Base-by-base conservation (phyloP, 2,797 vertebrate genomes). In the Catharus ustulatus region DNA sequence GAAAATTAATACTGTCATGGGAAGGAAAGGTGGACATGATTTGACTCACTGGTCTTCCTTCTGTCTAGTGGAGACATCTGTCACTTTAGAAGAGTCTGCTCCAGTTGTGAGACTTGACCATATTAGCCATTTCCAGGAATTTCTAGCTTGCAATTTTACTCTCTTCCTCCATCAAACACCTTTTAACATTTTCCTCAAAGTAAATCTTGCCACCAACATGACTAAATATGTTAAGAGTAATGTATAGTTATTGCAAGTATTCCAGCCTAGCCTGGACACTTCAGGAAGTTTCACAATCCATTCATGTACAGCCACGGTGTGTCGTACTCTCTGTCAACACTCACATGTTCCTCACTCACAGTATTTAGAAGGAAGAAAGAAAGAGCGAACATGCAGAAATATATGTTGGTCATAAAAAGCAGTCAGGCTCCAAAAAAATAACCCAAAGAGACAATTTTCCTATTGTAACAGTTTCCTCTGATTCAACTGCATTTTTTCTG, bases 31-130 rank as follows among this genome's bases (percentile, higher is more conserved):
- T 67, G 38, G 46, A 58, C 42, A 10, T 36, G 42, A 52, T 43
- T 52, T 86, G 54, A 49, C 21, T 68, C 42, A n/a, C 10, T 54
- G 61, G n/a, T 83, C 45, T 86, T 79, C 13, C 42, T 74, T 81
- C 66, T 54, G 9, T 49, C 62, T 42, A 42, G 30, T 0, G 1
- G 42, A 68, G 49, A 59, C 0, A 2, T 48, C 36, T 40, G 30
- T 49, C 66, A 43, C 32, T 43, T 34, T 6, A 67, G 43, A 88
- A 74, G 52, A 68, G 55, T 11, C 27, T 23, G 8, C 26, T 69
- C 58, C 42, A 43, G 29, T 5, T 63, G 11, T 16, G 34, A 74
- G 26, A 64, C 34, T 42, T 2, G 2, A 63, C 57, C 1, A 2
- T 63, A 40, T 13, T 20, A n/a, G 42, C 17, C 9, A 16, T 75